Base-by-base conservation (phyloP, 1,140 invertebrate species). In the Antheraea mylitta region DNA sequence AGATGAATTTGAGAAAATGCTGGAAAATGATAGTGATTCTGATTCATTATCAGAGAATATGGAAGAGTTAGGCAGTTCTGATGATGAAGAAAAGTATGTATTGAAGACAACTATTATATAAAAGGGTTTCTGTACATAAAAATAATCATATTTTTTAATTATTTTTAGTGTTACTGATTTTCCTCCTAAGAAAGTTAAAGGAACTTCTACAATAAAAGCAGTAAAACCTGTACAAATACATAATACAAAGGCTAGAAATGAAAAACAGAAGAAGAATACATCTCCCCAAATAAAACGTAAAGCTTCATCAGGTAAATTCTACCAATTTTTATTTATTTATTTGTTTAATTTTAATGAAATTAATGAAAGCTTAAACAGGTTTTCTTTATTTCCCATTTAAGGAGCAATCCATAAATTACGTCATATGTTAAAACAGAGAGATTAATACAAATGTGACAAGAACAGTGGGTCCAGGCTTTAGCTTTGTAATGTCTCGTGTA, bases 1-100 rank as follows among this genome's bases (percentile, higher is more conserved):
- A 58, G 86, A 89, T 82, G 86, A 83, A 68, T 90, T 74, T 82
- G 81, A 86, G 13, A 86, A 86, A 61, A 73, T 83, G 67, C 65
- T 85, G 18, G 75, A 74, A 70, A 65, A 73, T 67, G 77, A 75
- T 13, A 53, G 45, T 65, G 74, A 80, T 63, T 77, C 70, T 63
- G 74, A 77, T 16, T 65, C 65, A 18, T 67, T 66, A 63, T 64
- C 37, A 48, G 63, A 69, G 19, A 58, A 68, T 70, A 67, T 70
- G 3, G 66, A 58, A 59, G 65, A 73, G 19, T 58, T 48, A 53
- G 70, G 73, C 63, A 58, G 70, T 66, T 42, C 59, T 67, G 76
- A 74, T 22, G 58, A 64, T 22, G 68, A 60, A 63, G 64, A 45
- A 65, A 65, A 42, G 64, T 65, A 18, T 18, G 38, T 63, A n/a